Evolutionary conservation across 2,113 vertebrate genomes (phyloP).

Genomic region (Python bivittatus): DNA sequence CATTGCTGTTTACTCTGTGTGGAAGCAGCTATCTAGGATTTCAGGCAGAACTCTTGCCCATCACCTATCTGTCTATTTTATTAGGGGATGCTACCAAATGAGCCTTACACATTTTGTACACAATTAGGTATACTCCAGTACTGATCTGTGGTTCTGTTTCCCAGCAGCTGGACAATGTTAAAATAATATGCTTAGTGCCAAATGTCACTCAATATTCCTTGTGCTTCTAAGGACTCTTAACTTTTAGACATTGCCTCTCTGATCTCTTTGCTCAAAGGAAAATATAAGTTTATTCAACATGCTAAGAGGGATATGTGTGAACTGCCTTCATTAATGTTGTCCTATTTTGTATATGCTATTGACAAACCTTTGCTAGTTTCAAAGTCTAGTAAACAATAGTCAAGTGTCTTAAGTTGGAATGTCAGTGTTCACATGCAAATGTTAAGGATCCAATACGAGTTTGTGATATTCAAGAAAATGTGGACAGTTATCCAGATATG

Average conservation of each 20-base stretch:
- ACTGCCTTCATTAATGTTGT: neutral
- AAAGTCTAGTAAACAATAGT: neutral
- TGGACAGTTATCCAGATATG: neutral
- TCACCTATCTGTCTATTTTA: neutral
- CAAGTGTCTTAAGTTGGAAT: neutral
- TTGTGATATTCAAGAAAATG: neutral
- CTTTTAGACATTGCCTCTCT: too few relatives aligned
- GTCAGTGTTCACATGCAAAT: neutral
- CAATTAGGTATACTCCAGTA: too few relatives aligned
- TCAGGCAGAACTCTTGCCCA: neutral
- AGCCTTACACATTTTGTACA: too few relatives aligned
- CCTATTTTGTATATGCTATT: neutral
- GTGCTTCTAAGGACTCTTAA: too few relatives aligned
- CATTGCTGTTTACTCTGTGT: neutral
- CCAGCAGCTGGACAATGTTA: too few relatives aligned
- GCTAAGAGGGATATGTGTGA: neutral
- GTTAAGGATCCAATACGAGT: neutral
- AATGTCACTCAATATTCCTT: too few relatives aligned
- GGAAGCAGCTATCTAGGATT: too few relatives aligned
- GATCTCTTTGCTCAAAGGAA: neutral
- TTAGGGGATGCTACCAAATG: too few relatives aligned
- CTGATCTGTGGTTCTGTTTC: too few relatives aligned
- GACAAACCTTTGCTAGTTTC: neutral
- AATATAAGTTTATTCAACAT: neutral
- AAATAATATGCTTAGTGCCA: too few relatives aligned